phyloP scores from a whole-genome alignment of 2,113 vertebrate genomes.

The Podilymbus podiceps region DNA sequence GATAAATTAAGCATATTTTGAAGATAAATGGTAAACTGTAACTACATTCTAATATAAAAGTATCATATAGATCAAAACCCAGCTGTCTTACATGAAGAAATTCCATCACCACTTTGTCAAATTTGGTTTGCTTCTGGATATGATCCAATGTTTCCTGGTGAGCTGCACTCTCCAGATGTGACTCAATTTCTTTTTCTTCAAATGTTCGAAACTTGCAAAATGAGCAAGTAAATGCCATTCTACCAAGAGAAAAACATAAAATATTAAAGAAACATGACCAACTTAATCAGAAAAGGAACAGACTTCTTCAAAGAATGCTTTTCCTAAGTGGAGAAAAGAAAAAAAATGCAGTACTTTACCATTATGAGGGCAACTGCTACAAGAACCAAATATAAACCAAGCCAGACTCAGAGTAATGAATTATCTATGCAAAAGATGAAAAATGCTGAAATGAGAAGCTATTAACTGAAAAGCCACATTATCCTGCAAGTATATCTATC shows the following conservation, averaged over 20 bases:
- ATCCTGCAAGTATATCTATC: background rate
- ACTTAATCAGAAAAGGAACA: background rate
- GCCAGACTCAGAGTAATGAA: background rate
- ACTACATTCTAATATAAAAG: background rate
- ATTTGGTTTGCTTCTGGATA: conserved; percentile 87
- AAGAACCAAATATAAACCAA: background rate
- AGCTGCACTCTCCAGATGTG: conserved; percentile 82
- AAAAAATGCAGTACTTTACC: background rate
- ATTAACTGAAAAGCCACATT: background rate
- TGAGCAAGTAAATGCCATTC: conserved; percentile 86
- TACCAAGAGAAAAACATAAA: conserved; percentile 33
- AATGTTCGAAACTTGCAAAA: conserved; percentile 89
- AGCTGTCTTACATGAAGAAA: conserved; percentile 83
- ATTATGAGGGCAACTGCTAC: background rate
- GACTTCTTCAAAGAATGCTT: background rate
- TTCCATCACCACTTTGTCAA: conserved; percentile 86
- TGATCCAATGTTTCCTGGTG: conserved; percentile 85
- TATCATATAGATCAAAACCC: background rate
- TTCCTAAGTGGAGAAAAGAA: background rate
- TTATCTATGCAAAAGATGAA: background rate
- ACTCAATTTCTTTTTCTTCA: conserved; percentile 87
- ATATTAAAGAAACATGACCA: background rate
- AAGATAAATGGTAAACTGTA: background rate
- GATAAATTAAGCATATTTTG: background rate
- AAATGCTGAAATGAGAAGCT: background rate